Evolutionary conservation across 2,797 vertebrate species (phyloP), one percentile per base, ranked within the genome.

Genomic region (Borostomias antarcticus): DNA sequence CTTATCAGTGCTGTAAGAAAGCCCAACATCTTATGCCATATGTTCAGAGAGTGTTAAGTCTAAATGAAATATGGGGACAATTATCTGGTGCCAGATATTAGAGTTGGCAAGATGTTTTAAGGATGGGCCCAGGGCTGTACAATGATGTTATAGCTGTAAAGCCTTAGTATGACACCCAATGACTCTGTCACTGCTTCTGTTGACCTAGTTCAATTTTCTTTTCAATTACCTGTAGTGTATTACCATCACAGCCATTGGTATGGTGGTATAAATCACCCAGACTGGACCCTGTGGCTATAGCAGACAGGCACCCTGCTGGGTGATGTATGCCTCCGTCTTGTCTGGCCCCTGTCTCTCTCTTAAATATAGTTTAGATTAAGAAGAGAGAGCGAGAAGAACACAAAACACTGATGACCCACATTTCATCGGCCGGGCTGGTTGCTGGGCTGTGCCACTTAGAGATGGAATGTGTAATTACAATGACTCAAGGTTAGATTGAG

Each of bases 141-240:
- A 68, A 78, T 74, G 72, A 83, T 85, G 85, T 70, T 72, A 68
- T 69, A 68, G 76, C 78, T 81, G 83, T 84, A 80, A 85, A 80
- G 80, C 73, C 66, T 82, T 67, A 64, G 82, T 79, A 72, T 81
- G 82, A 80, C 82, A 81, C 78, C 72, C 74, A 84, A 71, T 81
- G 80, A 81, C 79, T 61, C 50, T 51, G 80, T 81, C 84, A 76
- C 72, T 58, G 73, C 80, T 77, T 84, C 76, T 82, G 80, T 90
- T 90, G 89, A 91, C 89, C 90, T 88, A 87, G 88, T 89, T 91
- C 85, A 89, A 90, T 90, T 90, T 89, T 85, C 82, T 90, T 88
- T 91, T 89, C 88, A 89, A 89, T 91, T 90, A 90, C 88, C 84
- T 86, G 81, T 83, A 80, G 85, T 88, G 80, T 86, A 88, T 89